Base-by-base conservation (phyloP, 2,888 invertebrate species). In the Cylloceria caligata region DNA sequence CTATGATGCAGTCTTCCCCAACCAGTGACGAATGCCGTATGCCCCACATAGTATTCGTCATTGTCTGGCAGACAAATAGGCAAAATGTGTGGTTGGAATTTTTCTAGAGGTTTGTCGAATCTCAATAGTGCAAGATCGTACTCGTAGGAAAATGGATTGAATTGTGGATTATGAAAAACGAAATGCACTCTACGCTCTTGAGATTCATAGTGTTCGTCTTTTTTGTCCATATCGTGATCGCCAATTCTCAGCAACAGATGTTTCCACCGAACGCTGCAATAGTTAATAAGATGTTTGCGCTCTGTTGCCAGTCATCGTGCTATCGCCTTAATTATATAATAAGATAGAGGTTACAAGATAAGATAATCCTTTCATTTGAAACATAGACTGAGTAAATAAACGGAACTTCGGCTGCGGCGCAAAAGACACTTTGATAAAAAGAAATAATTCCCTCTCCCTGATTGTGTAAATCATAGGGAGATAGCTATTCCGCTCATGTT, bases 1-100 rank as follows among this genome's bases (percentile, higher is more conserved):
- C 97, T 97, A 93, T 98, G 98, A 85, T 97, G 98, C 0, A 98
- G 94, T 80, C 98, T 93, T 0, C 98, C 98, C 98, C 98, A 98
- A 81, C 98, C 98, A 0, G 98, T 98, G 86, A 98, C 98, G 91
- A 95, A 96, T 0, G 98, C 98, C 0, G 96, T 97, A 88, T 96
- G 95, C 0, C 97, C 97, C 6, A 98, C 97, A 90, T 96, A 98
- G 88, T 96, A 95, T 74, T 96, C 96, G 88, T 98, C 98, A 78
- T 95, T 95, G 79, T 96, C 96, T 0, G 98, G 98, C 5, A 98
- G 96, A 90, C 98, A 98, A 55, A 98, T 96, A 0, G 98, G 98
- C 77, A 98, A 94, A 65, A 98, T 97, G 91, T 98, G 98, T 0
- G 97, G 97, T 90, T 97, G 97, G 94, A 98, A 98, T 0, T 95